Conservation (phyloP, 2,797 vertebrate genomes). For the Lacerta viridis region DNA sequence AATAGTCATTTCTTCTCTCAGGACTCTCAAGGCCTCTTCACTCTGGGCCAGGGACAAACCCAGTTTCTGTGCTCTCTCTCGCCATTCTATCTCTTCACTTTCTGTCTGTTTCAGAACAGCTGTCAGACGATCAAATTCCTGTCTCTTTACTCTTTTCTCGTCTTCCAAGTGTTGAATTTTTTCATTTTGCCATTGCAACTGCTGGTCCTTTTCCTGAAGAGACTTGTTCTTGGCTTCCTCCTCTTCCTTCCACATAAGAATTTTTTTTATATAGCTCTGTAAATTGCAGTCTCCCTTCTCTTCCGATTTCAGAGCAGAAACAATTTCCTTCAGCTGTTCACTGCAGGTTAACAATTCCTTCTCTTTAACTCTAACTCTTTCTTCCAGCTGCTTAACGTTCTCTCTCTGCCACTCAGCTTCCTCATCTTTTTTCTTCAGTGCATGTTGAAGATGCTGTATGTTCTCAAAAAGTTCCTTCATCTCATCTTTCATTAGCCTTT, state of each 20-base stretch:
- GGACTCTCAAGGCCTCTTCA: conserved; percentile 63
- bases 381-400: conserved; percentile 49
- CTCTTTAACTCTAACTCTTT: conserved; percentile 59
- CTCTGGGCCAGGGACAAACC: conserved; percentile 68
- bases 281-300: conserved; percentile 28
- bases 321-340: conserved; percentile 59
- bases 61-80: conserved; percentile 76
- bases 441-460: conserved; percentile 61
- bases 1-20: conserved; percentile 64
- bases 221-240: conserved; percentile 39
- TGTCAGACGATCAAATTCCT: conserved; percentile 65
- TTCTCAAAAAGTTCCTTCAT: conserved; percentile 45
- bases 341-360: conserved; percentile 57
- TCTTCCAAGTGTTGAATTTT: conserved; percentile 48
- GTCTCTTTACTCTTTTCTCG: conserved; percentile 45
- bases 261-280: conserved; percentile 51
- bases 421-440: conserved; percentile 66
- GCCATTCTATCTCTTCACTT: conserved; percentile 82
- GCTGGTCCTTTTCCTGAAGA: conserved; percentile 51
- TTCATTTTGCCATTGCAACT: conserved; percentile 55
- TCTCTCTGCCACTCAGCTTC: conserved; percentile 65
- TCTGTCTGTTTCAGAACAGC: conserved; percentile 83
- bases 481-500: conserved; percentile 54
- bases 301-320: conserved; percentile 40
- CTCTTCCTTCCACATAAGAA: conserved; percentile 59